phyloP scores from a whole-genome alignment of 2,888 invertebrate genomes.

The Dendrolimus houi region DNA sequence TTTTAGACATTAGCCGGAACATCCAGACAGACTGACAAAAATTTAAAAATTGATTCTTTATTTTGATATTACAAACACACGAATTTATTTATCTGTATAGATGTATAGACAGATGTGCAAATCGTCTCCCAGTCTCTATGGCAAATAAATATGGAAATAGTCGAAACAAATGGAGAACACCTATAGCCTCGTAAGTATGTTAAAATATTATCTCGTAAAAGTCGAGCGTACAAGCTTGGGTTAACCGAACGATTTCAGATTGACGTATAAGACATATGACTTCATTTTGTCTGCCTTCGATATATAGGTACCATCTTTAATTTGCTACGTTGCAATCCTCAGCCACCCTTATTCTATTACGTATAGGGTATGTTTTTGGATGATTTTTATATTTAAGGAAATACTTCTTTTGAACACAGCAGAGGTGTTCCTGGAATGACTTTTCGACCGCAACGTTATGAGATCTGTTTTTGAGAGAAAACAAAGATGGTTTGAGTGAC shows the following conservation, averaged over 20 bases:
- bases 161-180: conserved; percentile 35
- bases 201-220: conserved; percentile 72
- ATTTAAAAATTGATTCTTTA: too few relatives aligned
- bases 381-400: too few relatives aligned
- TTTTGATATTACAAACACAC: too few relatives aligned
- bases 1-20: too few relatives aligned
- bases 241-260: conserved; percentile 57
- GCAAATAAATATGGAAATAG: conserved; percentile 6
- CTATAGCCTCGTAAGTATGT: conserved; percentile 66
- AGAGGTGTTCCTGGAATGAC: conserved; percentile 36
- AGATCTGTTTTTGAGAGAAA: conserved; percentile 58
- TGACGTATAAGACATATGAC: conserved; percentile 62
- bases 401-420: conserved; percentile 2
- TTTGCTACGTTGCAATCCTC: conserved; percentile 6
- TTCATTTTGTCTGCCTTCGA: conserved; percentile 70
- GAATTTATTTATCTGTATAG: too few relatives aligned
- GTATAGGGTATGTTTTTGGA: conserved; percentile 20
- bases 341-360: conserved; percentile 3
- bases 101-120: too few relatives aligned
- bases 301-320: conserved; percentile 44
- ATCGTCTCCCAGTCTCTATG: too few relatives aligned
- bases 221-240: conserved; percentile 52
- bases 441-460: conserved; percentile 62
- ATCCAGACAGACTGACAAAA: too few relatives aligned
- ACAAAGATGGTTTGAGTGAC: conserved; percentile 63